Percentiles rank a stretch among this genome's conserved stretches.
Conservation (phyloP, 2,113 vertebrate species). For the Copsychus sechellarum region DNA sequence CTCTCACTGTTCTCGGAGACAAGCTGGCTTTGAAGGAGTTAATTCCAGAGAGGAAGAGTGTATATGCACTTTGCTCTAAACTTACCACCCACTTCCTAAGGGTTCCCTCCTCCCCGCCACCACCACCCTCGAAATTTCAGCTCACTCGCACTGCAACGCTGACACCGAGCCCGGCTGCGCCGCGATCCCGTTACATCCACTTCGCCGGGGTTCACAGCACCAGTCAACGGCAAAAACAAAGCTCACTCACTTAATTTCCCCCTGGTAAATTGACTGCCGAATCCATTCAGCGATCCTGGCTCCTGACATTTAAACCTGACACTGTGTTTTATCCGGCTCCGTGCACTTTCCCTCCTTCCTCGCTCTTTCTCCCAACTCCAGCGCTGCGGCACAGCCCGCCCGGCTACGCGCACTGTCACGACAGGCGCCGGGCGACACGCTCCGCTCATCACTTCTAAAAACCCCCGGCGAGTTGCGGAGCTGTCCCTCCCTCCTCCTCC, state of each 20-base stretch:
- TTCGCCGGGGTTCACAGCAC: slow-evolving; percentile 3
- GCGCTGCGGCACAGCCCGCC: neutral
- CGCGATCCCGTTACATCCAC: slow-evolving; percentile 53
- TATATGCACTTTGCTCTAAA: slow-evolving; percentile 76
- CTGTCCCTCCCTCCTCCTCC: neutral
- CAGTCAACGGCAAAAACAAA: slow-evolving; percentile 53
- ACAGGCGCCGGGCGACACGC: neutral
- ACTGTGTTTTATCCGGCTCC: neutral
- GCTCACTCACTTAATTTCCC: slow-evolving; percentile 65
- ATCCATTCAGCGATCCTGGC: slow-evolving; percentile 29
- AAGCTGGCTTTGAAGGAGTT: slow-evolving; percentile 74
- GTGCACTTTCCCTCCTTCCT: neutral
- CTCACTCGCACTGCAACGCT: slow-evolving; percentile 34
- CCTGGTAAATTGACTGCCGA: slow-evolving; percentile 61
- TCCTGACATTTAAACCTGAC: slow-evolving; percentile 7
- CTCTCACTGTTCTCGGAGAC: neutral
- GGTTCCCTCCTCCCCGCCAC: slow-evolving; percentile 63
- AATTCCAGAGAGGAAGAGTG: slow-evolving; percentile 76
- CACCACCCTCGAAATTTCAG: slow-evolving; percentile 5
- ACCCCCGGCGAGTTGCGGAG: neutral
- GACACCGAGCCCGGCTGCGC: slow-evolving; percentile 57
- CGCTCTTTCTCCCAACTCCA: slow-evolving; percentile 22
- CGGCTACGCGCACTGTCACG: slow-evolving; percentile 17
- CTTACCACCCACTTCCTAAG: slow-evolving; percentile 81
- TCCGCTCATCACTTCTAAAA: neutral